Conservation (phyloP, 1,140 invertebrate species). For the Ephestia elutella region DNA sequence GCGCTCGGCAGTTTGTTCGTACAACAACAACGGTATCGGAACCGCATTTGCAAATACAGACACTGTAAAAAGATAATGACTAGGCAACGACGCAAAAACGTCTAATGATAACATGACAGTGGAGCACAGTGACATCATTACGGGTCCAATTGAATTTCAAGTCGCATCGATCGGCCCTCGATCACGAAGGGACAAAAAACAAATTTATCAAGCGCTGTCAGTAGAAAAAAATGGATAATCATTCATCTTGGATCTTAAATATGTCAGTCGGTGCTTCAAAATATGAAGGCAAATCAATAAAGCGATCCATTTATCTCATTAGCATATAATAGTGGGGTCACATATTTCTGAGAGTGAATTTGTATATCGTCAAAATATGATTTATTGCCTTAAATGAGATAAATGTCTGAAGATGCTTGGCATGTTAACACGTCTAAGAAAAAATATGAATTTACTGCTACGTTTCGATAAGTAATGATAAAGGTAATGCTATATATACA, state of each 20-base stretch:
- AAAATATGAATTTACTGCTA: not conserved
- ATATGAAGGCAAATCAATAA: constrained; percentile 5
- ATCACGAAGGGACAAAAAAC: constrained; percentile 1
- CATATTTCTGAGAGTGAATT: not conserved
- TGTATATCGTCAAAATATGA: not conserved
- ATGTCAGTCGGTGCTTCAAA: constrained; percentile 2
- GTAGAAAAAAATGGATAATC: constrained; percentile 2
- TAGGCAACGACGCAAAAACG: constrained; percentile 14
- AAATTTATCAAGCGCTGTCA: constrained; percentile 7
- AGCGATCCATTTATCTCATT: not conserved
- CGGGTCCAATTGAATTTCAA: not conserved
- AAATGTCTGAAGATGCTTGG: not conserved
- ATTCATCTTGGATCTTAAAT: not conserved
- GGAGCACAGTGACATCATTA: constrained; percentile 12
- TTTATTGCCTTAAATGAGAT: not conserved
- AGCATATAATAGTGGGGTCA: not conserved
- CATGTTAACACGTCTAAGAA: constrained; percentile 3
- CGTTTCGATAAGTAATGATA: not conserved
- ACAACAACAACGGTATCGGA: constrained; percentile 26
- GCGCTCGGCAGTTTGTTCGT: constrained; percentile 12
- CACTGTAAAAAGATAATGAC: constrained; percentile 28
- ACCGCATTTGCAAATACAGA: constrained; percentile 28
- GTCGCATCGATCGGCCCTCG: not conserved
- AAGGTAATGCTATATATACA: not conserved
- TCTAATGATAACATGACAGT: constrained; percentile 15